Evolutionary conservation across 2,888 invertebrate genomes (phyloP), one percentile per base, ranked within the genome.

Genomic region (Diadegma fenestrale): DNA sequence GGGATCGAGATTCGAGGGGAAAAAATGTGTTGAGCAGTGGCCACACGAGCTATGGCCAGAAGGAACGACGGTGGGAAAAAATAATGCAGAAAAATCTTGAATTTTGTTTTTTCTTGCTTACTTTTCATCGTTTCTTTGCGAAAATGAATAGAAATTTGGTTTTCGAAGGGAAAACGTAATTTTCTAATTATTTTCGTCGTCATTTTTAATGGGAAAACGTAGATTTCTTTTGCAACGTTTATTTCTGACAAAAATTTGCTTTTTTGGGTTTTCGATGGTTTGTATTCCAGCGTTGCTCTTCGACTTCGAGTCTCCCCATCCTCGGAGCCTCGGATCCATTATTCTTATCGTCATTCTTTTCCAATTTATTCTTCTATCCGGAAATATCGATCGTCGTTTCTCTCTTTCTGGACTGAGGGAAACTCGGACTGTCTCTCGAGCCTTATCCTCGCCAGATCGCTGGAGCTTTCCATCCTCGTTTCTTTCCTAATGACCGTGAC

Each of bases 391-490:
- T 33, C 30, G 19, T n/a, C 19, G 17, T 51, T 76, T 83, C 61
- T 64, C 81, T 72, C 30, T 84, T 76, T 48, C 80, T 48, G 41
- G 68, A 58, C 80, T 58, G 66, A 80, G 68, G 66, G 41, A 72
- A 73, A 72, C 82, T 66, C 69, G 83, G 69, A 76, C 81, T 41
- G 72, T 72, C 77, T 80, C 79, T 82, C 78, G 45, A 71, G 71
- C 84, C 85, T 87, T 88, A 84, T 88, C 87, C 69, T 83, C 79
- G 63, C 63, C 80, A 73, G 77, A 76, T 81, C 82, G 83, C 85
- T 45, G 64, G 71, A 78, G 80, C 80, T 80, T 80, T 45, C 66
- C 61, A 86, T 80, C 80, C 80, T 85, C 80, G 79, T 71, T 80
- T 84, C n/a, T 73, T 86, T 64, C 79, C 73, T 84, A 87, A 87